Percentiles rank a stretch among this genome's conserved stretches.
These are phyloP conservation scores for Crioceris asparagi DNA, from an alignment of 2,888 invertebrate species.

Conservation along the genomic window DNA sequence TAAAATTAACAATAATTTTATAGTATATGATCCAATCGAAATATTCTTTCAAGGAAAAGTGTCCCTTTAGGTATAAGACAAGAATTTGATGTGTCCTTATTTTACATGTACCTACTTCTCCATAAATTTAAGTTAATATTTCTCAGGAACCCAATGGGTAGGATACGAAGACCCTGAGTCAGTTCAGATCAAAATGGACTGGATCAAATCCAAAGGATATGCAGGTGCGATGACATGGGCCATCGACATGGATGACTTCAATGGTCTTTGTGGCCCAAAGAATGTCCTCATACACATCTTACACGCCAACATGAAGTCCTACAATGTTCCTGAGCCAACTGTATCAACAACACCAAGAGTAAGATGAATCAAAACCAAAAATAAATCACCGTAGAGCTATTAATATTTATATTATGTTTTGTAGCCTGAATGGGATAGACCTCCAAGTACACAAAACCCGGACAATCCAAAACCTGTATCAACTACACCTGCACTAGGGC, in stretches of 20 bases:
- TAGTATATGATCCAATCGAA: no score
- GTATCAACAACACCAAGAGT: slow-evolving; percentile 58
- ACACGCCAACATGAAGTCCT: slow-evolving; percentile 58
- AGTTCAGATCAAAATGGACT: slow-evolving; percentile 82
- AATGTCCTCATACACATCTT: slow-evolving; percentile 67
- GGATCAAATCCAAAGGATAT: slow-evolving; percentile 70
- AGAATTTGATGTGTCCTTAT: no score
- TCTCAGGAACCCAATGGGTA: slow-evolving; percentile 68
- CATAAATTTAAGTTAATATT: not conserved
- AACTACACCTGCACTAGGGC: slow-evolving; percentile 27
- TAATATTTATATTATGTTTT: slow-evolving; percentile 6
- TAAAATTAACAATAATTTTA: no score
- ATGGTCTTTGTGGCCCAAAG: slow-evolving; percentile 66
- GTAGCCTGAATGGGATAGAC: slow-evolving; percentile 73
- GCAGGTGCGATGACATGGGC: slow-evolving; percentile 91
- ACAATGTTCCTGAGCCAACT: slow-evolving; percentile 57
- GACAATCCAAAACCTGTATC: slow-evolving; percentile 25
- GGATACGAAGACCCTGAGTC: slow-evolving; percentile 78
- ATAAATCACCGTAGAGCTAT: not conserved
- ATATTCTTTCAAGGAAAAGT: no score
- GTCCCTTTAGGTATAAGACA: no score
- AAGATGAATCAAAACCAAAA: no score
- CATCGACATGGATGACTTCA: slow-evolving; percentile 85
- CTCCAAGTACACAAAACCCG: slow-evolving; percentile 54
- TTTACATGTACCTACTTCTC: no score